Conservation (phyloP, 2,888 invertebrate genomes). For the Mesochorus sp. region DNA sequence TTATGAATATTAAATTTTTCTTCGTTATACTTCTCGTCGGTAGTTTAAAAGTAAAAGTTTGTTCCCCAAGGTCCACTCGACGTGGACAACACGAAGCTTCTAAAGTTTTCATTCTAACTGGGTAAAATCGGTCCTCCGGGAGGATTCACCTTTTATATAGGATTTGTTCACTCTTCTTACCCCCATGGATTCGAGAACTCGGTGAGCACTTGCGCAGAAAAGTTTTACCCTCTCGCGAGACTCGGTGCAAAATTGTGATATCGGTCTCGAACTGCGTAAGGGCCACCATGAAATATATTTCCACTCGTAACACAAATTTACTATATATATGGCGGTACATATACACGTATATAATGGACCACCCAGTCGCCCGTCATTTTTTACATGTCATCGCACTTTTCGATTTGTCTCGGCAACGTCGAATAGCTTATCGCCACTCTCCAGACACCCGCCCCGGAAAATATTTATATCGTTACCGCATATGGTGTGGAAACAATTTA, state of each 20-base stretch:
- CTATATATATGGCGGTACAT: background rate
- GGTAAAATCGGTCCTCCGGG: conserved; percentile 52
- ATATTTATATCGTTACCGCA: conserved; percentile 63
- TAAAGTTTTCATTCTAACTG: conserved; percentile 59
- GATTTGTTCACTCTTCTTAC: conserved; percentile 42
- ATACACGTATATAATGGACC: conserved; percentile 1
- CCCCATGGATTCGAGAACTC: conserved; percentile 22
- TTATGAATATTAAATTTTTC: background rate
- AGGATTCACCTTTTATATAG: conserved; percentile 62
- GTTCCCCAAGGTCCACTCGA: background rate
- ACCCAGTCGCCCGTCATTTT: conserved; percentile 62
- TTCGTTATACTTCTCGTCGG: background rate
- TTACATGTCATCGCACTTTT: conserved; percentile 79
- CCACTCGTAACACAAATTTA: background rate
- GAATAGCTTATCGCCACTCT: conserved; percentile 74
- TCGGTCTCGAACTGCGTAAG: background rate
- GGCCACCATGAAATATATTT: conserved; percentile 10
- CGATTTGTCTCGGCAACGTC: conserved; percentile 75
- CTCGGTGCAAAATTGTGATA: conserved; percentile 18
- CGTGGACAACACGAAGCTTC: conserved; percentile 15
- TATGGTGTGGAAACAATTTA: conserved; percentile 74
- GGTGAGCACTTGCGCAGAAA: conserved; percentile 61
- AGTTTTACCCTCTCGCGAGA: conserved; percentile 8
- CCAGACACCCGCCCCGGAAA: conserved; percentile 69
- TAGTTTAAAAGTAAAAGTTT: conserved; percentile 3